Evolutionary conservation across 2,888 invertebrate species (phyloP), one percentile per base, ranked within the genome.

Genomic region (Drosophila nr. fundita): DNA sequence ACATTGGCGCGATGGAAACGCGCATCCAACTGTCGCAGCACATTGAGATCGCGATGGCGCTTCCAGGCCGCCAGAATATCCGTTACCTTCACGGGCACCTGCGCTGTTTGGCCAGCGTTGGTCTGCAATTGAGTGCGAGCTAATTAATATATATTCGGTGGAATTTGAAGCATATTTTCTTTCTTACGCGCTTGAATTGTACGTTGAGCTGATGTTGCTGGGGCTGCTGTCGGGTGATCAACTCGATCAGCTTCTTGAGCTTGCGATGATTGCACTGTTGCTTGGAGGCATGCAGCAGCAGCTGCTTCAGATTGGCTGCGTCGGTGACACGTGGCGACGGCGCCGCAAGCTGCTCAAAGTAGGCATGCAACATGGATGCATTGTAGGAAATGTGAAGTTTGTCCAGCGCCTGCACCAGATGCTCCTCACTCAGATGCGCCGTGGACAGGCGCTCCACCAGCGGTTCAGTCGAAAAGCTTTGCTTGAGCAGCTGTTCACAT

Each of bases 371-470:
- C 38, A 92, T 78, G n/a, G 91, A 83, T 76, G 86, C 80, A 73
- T 92, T 91, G 71, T 91, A 93, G 68, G 88, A 63, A 69, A 92
- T 83, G 71, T 92, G 85, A 70, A 93, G 86, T 78, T 91, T 92
- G 68, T 92, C 92, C 83, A 93, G 88, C 80, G 93, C 92, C 89
- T 92, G 92, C 87, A 91, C 89, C 82, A 93, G 85, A 64, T 89
- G 88, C 69, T 90, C 87, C 79, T 92, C 92, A 70, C 91, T 91
- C 68, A 90, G 82, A 76, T 93, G 91, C 45, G 88, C 73, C 55
- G 91, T 92, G 68, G 91, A 87, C 76, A 93, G 83, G 45, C 89
- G 91, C 30, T 85, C 85, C 77, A 87, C 91, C 34, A 87, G 83
- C 71, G 90, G 89, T 69, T 91, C 90, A 76, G 90, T 87, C 77